Evolutionary conservation across 2,888 invertebrate species (phyloP).

Genomic region (Philonicus albiceps): DNA sequence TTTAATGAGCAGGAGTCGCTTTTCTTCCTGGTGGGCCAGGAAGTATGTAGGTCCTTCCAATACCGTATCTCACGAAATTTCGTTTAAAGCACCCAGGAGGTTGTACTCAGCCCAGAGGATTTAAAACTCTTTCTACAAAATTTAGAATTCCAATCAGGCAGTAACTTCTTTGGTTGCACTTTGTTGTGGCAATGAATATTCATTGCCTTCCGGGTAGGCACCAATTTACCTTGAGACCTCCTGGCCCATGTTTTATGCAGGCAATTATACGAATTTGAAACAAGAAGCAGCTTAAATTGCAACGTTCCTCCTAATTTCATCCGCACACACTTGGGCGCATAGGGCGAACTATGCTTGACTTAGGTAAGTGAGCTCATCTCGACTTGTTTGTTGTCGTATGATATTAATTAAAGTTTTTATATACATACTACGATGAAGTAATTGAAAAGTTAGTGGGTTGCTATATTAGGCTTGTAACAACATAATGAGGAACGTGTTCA

Average conservation of each 20-base stretch:
- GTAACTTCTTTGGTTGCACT: constrained; percentile 33
- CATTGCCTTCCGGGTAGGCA: constrained; percentile 33
- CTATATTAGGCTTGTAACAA: not conserved
- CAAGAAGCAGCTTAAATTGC: constrained; percentile 8
- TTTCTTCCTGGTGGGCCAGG: not conserved
- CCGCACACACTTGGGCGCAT: not conserved
- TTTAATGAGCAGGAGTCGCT: not conserved
- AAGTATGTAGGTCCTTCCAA: not conserved
- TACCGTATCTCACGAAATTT: not conserved
- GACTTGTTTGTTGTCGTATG: not conserved
- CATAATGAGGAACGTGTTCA: not conserved
- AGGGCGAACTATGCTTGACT: not conserved
- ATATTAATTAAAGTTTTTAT: constrained; percentile 10
- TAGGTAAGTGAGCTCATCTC: not conserved
- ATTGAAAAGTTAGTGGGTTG: constrained; percentile 6
- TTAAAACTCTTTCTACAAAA: constrained; percentile 28
- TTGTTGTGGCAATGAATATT: constrained; percentile 25
- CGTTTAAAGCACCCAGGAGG: not conserved
- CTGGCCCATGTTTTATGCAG: constrained; percentile 30
- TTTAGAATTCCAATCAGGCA: constrained; percentile 39
- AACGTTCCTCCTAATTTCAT: constrained; percentile 1
- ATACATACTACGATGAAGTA: not conserved
- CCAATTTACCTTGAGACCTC: constrained; percentile 28
- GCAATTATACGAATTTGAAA: constrained; percentile 24
- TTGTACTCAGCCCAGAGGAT: not conserved